Evolutionary conservation across 2,797 vertebrate species (phyloP).

Genomic region (Linurgus olivaceus): DNA sequence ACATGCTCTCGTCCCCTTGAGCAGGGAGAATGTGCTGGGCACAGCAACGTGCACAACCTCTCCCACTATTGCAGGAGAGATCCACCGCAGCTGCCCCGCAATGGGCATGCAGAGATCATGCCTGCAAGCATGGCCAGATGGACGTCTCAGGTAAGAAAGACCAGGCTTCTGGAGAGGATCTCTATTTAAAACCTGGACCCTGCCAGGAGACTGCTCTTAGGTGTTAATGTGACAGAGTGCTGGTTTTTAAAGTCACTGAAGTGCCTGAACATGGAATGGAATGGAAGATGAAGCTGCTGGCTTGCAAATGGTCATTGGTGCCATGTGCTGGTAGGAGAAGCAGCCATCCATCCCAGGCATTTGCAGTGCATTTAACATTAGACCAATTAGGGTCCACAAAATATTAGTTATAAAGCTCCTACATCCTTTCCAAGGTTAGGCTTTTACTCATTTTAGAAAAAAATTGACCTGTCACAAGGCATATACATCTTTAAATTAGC

Average conservation of each 20-base stretch:
- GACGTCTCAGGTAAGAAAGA: slow-evolving; percentile 49
- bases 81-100: neutral
- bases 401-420: neutral
- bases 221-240: slow-evolving; percentile 72
- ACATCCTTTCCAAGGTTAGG: neutral
- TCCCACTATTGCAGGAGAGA: neutral
- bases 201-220: neutral
- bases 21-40: neutral
- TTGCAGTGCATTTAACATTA: neutral
- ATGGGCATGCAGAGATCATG: neutral
- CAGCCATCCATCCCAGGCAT: neutral
- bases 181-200: slow-evolving; percentile 46
- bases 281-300: slow-evolving; percentile 48
- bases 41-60: accelerated
- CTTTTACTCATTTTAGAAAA: neutral
- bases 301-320: slow-evolving; percentile 41
- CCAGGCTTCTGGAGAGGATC: slow-evolving; percentile 51
- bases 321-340: slow-evolving; percentile 10
- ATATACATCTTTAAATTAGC: neutral
- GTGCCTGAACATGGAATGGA: slow-evolving; percentile 47
- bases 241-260: slow-evolving; percentile 59
- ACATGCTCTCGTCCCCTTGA: accelerated
- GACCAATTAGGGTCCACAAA: neutral
- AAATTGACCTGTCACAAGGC: neutral
- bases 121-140: neutral